Evolutionary conservation across 2,797 vertebrate genomes (phyloP).

Genomic region (Odontamblyopus lacepedii): DNA sequence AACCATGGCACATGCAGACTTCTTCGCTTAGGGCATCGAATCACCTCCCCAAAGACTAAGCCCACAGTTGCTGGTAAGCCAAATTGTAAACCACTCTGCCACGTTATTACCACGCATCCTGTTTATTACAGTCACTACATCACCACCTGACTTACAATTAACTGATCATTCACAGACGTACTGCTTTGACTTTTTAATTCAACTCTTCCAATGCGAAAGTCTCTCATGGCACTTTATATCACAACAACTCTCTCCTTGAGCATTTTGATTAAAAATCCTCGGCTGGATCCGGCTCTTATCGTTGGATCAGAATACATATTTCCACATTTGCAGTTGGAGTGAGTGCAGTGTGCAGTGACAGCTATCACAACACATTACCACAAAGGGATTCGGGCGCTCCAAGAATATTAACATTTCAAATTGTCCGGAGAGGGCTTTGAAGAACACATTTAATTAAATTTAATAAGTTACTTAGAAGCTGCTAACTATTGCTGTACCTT

Average conservation of each 20-base stretch:
- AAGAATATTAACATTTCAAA: slow-evolving; percentile 23
- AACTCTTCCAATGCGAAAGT: neutral
- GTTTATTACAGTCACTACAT: neutral
- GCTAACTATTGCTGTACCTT: neutral
- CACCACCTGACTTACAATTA: neutral
- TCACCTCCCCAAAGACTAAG: too few relatives aligned
- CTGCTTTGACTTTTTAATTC: slow-evolving; percentile 1
- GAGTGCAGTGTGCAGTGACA: slow-evolving; percentile 7
- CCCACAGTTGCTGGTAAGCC: too few relatives aligned
- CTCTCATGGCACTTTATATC: slow-evolving; percentile 6
- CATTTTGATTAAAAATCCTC: neutral
- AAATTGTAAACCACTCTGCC: neutral
- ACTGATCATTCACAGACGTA: neutral
- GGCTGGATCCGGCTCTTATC: slow-evolving; percentile 6
- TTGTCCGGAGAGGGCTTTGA: slow-evolving; percentile 11
- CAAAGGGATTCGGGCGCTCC: neutral
- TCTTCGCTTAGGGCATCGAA: too few relatives aligned
- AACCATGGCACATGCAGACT: too few relatives aligned
- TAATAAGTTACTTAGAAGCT: slow-evolving; percentile 10
- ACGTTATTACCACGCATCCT: neutral
- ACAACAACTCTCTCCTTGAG: slow-evolving; percentile 10
- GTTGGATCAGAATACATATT: slow-evolving; percentile 14
- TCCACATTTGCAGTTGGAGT: slow-evolving; percentile 5
- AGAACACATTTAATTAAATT: slow-evolving; percentile 17
- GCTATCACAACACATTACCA: slow-evolving; percentile 18